Percentiles rank a stretch among this genome's conserved stretches.
phyloP scores from a whole-genome alignment of 2,113 vertebrate genomes.

The Prunella himalayana region DNA sequence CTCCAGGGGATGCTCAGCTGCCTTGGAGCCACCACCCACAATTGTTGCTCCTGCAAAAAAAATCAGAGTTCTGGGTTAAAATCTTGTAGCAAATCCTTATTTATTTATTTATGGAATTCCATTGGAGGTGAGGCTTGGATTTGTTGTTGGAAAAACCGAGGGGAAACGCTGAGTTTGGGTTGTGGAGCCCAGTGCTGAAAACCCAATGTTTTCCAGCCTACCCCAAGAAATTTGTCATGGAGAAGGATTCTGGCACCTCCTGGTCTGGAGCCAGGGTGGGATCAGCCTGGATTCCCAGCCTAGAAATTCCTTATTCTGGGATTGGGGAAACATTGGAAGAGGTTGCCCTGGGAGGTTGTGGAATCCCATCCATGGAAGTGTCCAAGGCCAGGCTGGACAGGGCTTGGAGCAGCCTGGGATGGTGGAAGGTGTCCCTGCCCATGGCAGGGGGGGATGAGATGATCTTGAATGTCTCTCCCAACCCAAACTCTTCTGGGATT shows the following conservation, averaged over 20 bases:
- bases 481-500: background rate
- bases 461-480: background rate
- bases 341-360: background rate
- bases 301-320: background rate
- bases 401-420: background rate
- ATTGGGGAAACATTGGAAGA: background rate
- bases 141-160: background rate
- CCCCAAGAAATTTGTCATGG: background rate
- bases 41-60: background rate
- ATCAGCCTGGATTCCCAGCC: background rate
- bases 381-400: rapidly evolving
- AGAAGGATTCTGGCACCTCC: background rate
- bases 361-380: background rate
- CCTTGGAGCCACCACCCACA: background rate
- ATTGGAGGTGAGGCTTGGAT: rapidly evolving
- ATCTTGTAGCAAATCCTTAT: background rate
- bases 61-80: rapidly evolving
- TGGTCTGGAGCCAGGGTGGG: background rate
- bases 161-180: background rate
- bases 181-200: background rate
- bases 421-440: background rate
- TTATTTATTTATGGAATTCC: background rate
- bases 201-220: rapidly evolving
- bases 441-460: background rate
- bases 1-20: background rate